These are phyloP conservation scores for Drosophila maculinotata DNA, from an alignment of 2,888 invertebrate species.

Conservation along the genomic window DNA sequence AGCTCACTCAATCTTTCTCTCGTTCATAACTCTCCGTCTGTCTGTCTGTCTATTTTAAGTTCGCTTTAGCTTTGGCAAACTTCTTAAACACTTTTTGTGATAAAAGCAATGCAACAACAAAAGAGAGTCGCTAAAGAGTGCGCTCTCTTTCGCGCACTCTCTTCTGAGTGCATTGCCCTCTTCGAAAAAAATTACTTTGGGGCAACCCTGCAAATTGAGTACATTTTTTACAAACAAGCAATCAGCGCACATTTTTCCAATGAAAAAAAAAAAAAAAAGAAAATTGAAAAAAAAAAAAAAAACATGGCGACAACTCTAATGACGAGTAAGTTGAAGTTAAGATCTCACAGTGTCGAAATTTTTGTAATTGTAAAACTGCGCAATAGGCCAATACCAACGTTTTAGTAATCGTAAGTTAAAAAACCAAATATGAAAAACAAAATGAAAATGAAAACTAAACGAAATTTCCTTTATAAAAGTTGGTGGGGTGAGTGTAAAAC, in stretches of 20 bases:
- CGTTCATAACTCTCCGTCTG: not conserved
- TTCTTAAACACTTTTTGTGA: conserved; percentile 46
- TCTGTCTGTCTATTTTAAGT: not conserved
- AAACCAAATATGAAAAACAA: not conserved
- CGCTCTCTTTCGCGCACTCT: not conserved
- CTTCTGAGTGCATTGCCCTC: not conserved
- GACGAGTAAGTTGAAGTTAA: conserved; percentile 3
- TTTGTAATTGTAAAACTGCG: conserved; percentile 56
- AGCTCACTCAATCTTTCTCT: too few relatives aligned
- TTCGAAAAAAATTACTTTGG: conserved; percentile 1
- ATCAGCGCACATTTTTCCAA: conserved; percentile 26
- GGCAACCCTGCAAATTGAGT: conserved; percentile 22
- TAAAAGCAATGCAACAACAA: conserved; percentile 25
- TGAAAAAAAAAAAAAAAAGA: not conserved
- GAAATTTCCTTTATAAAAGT: conserved; percentile 49
- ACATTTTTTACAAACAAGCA: conserved; percentile 20
- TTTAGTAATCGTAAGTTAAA: conserved; percentile 40
- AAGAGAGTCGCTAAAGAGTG: not conserved
- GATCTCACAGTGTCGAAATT: conserved; percentile 53
- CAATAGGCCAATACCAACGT: conserved; percentile 57
- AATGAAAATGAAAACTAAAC: conserved; percentile 18
- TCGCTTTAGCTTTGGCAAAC: not conserved
- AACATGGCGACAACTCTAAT: conserved; percentile 7
- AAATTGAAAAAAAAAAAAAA: not conserved
- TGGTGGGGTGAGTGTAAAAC: conserved; percentile 25